These are phyloP conservation scores for Ephydatia muelleri DNA, from an alignment of 37 sponge, comb jelly and placozoan genomes.

Conservation along the genomic window DNA sequence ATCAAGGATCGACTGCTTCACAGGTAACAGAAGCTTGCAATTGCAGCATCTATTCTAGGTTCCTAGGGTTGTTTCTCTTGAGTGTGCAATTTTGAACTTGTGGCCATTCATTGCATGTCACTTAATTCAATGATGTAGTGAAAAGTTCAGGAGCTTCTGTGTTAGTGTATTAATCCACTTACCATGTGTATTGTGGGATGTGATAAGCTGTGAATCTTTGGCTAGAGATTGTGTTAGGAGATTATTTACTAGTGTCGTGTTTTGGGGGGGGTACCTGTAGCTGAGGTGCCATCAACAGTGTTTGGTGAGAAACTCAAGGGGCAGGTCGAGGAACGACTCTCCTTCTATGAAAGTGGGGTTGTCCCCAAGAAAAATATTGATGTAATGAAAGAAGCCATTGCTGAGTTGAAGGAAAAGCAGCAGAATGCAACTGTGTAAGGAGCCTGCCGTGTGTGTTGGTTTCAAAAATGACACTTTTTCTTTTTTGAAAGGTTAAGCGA, in stretches of 20 bases:
- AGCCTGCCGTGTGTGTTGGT: background rate
- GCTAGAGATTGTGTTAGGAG: background rate
- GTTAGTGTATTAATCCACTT: background rate
- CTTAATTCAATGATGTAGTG: background rate
- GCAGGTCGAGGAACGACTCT: constrained; percentile 95
- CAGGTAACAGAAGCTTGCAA: constrained; percentile 46
- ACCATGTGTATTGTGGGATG: background rate
- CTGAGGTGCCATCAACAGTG: constrained; percentile 77
- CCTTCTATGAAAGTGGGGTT: constrained; percentile 94
- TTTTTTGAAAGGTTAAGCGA: background rate
- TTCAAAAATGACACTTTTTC: background rate
- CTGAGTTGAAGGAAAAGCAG: constrained; percentile 54
- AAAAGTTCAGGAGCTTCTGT: background rate
- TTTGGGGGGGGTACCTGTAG: background rate
- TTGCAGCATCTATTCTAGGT: background rate
- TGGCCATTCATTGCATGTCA: too few relatives aligned
- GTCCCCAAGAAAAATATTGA: constrained; percentile 90
- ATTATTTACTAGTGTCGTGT: background rate
- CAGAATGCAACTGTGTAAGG: constrained; percentile 25
- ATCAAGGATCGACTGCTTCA: constrained; percentile 94
- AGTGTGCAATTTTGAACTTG: background rate
- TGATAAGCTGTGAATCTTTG: background rate
- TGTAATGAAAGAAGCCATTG: constrained; percentile 94
- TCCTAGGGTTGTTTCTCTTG: background rate
- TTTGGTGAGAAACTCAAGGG: constrained; percentile 94